phyloP scores from a whole-genome alignment of 2,888 invertebrate species.

The Platycheirus rosarum region DNA sequence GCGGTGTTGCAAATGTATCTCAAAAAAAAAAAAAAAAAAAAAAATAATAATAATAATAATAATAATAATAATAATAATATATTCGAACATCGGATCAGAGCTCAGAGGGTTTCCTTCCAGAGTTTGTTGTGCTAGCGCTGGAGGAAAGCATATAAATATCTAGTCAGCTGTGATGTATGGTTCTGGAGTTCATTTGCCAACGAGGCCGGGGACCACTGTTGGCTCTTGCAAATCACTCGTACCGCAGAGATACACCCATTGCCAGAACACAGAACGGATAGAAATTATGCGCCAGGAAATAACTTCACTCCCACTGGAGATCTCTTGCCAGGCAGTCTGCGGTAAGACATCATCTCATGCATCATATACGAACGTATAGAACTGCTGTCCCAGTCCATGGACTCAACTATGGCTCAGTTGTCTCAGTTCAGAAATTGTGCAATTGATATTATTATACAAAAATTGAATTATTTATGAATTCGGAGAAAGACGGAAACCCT shows the following conservation, averaged over 20 bases:
- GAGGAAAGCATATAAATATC: slow-evolving; percentile 46
- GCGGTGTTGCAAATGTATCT: slow-evolving; percentile 17
- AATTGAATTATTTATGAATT: slow-evolving; percentile 74
- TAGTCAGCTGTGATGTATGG: slow-evolving; percentile 65
- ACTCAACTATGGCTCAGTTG: slow-evolving; percentile 22
- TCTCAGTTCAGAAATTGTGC: slow-evolving; percentile 47
- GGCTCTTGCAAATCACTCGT: slow-evolving; percentile 54
- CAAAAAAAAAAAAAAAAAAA: slow-evolving; percentile 1
- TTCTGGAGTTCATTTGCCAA: slow-evolving; percentile 69
- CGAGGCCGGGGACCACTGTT: slow-evolving; percentile 27
- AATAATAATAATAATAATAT: no score
- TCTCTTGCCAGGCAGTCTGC: slow-evolving; percentile 36
- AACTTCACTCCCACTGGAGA: slow-evolving; percentile 71
- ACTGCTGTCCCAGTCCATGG: slow-evolving; percentile 2
- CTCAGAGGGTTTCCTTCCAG: slow-evolving; percentile 21
- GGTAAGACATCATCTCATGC: slow-evolving; percentile 54
- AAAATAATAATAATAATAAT: no score
- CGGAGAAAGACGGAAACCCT: slow-evolving; percentile 72
- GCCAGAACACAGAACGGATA: slow-evolving; percentile 37
- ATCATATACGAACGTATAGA: slow-evolving; percentile 51
- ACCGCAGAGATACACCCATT: not conserved
- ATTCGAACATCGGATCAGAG: slow-evolving; percentile 15
- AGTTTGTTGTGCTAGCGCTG: not conserved
- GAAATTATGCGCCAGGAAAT: slow-evolving; percentile 73
- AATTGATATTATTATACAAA: slow-evolving; percentile 70